Base-by-base conservation (phyloP, 1,140 invertebrate genomes). In the Parapsyche elsis region DNA sequence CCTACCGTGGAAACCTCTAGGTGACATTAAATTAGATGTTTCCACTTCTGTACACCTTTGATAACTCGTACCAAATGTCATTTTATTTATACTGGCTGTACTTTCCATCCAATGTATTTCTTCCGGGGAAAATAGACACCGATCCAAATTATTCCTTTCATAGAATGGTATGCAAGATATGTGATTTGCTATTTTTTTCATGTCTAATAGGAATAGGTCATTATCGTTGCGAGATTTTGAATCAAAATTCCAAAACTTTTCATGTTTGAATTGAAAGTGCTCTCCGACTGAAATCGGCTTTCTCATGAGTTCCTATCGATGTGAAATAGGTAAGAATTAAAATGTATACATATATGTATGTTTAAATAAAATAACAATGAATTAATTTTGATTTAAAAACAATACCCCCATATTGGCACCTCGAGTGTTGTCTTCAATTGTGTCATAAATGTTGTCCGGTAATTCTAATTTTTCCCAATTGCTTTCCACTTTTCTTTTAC, bases 241-340 rank as follows among this genome's bases (percentile, higher is more conserved):
- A 14, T 82, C 84, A 9, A 83, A 81, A 44, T 87, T 86, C 88
- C 88, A 89, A 9, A 87, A 86, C 82, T 88, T 89, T 84, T 89
- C 88, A 84, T 89, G 88, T 85, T 89, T 89, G 75, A 89, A 89
- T 85, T 89, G 88, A 81, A 89, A 89, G 85, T 89, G 88, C 14
- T 86, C 86, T n/a, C 88, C 88, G 9, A 86, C 81, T 23, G 87
- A 86, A 9, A 87, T 79, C 12, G 88, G 86, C 26, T 86, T 86
- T 83, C 86, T 82, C 12, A 87, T 86, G 5, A 89, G 84, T 83
- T 87, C 84, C 87, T 88, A 84, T 67, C 86, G 85, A 83, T 59
- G 24, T 64, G n/a, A n/a, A n/a, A n/a, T n/a, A n/a, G n/a, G n/a
- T 23, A 64, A 30, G 82, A 70, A 70, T 44, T 49, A 81, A 57